These are phyloP conservation scores for Drepanosiphum platanoidis DNA, from an alignment of 2,888 invertebrate species.

Conservation along the genomic window DNA sequence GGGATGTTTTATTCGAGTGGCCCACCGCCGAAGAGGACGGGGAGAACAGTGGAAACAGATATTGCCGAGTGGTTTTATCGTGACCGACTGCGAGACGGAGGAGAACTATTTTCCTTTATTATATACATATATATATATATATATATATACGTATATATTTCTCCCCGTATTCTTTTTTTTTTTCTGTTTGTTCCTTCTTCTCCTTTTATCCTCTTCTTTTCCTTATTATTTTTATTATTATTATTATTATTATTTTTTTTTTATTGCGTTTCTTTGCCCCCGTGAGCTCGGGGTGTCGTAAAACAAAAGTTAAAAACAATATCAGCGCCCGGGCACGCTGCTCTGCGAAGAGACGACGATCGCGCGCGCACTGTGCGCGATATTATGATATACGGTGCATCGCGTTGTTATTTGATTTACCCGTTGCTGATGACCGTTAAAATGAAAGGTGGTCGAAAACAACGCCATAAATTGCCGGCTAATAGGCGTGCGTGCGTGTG, in stretches of 20 bases:
- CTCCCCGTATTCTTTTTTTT: background rate
- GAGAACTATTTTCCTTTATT: background rate
- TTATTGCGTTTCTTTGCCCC: background rate
- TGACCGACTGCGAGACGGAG: background rate
- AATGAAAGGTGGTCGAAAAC: background rate
- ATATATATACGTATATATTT: too few species aligned
- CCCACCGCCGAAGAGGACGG: background rate
- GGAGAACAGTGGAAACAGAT: conserved; percentile 26
- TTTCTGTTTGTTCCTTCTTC: background rate
- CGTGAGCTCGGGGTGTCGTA: background rate
- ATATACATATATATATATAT: too few species aligned
- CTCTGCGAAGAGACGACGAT: background rate
- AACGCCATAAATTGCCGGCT: background rate
- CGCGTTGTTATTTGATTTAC: background rate
- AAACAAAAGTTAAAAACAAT: conserved; percentile 52
- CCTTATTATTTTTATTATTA: too few species aligned
- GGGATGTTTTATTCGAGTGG: background rate
- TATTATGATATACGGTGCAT: background rate
- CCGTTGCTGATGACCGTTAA: conserved; percentile 1
- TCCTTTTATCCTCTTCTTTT: background rate
- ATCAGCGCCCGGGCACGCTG: background rate
- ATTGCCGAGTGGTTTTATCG: conserved; percentile 37
- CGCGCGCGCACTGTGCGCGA: background rate
- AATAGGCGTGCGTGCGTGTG: background rate
- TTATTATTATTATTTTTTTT: too few species aligned